phyloP scores from a whole-genome alignment of 2,113 vertebrate species.

The Acanthochromis polyacanthus region DNA sequence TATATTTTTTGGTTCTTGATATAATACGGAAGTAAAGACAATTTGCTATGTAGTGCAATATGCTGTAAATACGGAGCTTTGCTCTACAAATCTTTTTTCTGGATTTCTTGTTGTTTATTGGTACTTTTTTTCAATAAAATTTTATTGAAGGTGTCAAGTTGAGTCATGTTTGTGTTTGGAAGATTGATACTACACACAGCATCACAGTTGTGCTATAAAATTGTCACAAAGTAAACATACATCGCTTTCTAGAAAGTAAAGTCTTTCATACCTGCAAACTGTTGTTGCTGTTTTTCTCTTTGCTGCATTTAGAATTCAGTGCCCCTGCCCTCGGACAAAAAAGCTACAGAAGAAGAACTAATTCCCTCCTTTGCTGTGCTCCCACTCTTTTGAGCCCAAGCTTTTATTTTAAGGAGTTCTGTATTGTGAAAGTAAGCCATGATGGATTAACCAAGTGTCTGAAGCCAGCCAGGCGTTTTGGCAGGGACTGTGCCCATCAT shows the following conservation, averaged over 20 bases:
- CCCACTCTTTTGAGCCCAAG: constrained; percentile 26
- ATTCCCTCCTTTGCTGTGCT: constrained; percentile 24
- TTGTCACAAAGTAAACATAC: too few species aligned
- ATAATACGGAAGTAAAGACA: constrained; percentile 84
- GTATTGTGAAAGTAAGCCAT: constrained; percentile 55
- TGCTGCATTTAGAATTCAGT: not conserved
- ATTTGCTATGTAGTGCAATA: constrained; percentile 90
- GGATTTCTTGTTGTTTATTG: constrained; percentile 85
- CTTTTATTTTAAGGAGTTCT: constrained; percentile 46
- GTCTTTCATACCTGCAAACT: too few species aligned
- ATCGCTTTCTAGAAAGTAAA: not conserved
- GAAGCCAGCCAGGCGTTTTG: constrained; percentile 66
- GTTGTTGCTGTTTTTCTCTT: not conserved
- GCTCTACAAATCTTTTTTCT: constrained; percentile 85
- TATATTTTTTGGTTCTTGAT: constrained; percentile 80
- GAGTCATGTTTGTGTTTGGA: constrained; percentile 11
- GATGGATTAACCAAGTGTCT: constrained; percentile 65
- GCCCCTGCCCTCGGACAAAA: not conserved
- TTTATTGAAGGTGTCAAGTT: constrained; percentile 79
- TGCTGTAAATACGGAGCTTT: constrained; percentile 89
- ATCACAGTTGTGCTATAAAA: not conserved
- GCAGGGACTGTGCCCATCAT: constrained; percentile 64
- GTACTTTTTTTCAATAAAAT: constrained; percentile 89
- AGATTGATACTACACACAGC: not conserved
- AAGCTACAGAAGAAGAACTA: constrained; percentile 12